Conservation (phyloP, 2,888 invertebrate genomes). For the Drosophila falleni region DNA sequence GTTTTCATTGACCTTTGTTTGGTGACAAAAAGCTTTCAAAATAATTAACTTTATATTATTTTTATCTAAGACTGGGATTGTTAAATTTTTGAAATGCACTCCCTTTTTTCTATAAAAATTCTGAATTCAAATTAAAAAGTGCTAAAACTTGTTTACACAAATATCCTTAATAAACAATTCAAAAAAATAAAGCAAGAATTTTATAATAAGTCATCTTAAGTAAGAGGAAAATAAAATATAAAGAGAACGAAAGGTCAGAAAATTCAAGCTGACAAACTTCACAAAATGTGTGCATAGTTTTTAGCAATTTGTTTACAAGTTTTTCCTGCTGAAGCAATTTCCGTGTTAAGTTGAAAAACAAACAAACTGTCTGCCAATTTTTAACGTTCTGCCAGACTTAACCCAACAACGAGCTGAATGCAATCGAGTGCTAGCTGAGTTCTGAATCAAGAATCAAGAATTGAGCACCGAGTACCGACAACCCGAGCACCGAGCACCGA, state of each 20-base stretch:
- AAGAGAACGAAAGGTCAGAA: background rate
- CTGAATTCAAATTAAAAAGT: conserved; percentile 3
- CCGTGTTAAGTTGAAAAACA: conserved; percentile 75
- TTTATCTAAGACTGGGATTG: no score
- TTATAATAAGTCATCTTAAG: conserved; percentile 28
- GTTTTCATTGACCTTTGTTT: background rate
- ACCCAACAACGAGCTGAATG: conserved; percentile 41
- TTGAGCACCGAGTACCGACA: conserved; percentile 17
- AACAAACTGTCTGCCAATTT: conserved; percentile 75
- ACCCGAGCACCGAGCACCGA: background rate
- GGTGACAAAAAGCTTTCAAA: background rate
- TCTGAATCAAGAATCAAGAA: conserved; percentile 29
- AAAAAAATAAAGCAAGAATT: background rate
- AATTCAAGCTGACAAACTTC: conserved; percentile 27
- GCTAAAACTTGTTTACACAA: background rate
- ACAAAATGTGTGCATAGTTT: conserved; percentile 50
- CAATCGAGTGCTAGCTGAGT: conserved; percentile 48
- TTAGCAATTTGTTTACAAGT: conserved; percentile 61
- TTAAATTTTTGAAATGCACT: no score
- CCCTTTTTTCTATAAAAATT: no score
- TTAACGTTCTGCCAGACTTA: conserved; percentile 70
- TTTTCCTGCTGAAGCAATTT: conserved; percentile 53
- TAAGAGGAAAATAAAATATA: conserved; percentile 16
- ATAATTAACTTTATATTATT: no score
- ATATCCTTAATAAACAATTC: background rate